Percentiles rank a stretch among this genome's conserved stretches.
Evolutionary conservation across 2,113 vertebrate genomes (phyloP).

Genomic region (Sorex araneus): DNA sequence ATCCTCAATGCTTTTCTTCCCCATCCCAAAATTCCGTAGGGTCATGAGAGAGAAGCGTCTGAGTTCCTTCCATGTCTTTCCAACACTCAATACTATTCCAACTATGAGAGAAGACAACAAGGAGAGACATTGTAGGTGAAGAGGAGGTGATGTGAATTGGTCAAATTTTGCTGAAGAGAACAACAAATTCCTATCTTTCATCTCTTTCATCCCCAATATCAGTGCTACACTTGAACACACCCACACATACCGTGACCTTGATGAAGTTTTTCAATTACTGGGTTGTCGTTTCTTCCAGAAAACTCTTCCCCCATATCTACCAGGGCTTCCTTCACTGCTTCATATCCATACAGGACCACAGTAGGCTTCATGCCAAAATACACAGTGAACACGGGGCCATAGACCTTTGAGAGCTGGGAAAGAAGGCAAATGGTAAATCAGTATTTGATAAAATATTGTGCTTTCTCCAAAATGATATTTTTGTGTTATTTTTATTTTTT

Average conservation of each 20-base stretch:
- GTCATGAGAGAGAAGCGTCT: conserved; percentile 84
- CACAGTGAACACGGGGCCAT: conserved; percentile 85
- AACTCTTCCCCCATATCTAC: conserved; percentile 86
- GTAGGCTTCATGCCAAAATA: conserved; percentile 77
- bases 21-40: conserved; percentile 87
- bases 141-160: not conserved
- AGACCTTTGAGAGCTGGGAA: conserved; percentile 85
- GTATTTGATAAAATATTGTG: not conserved
- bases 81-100: conserved; percentile 79
- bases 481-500: not conserved
- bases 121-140: not conserved
- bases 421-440: not conserved
- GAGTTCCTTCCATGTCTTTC: conserved; percentile 84
- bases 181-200: not conserved
- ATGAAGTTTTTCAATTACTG: conserved; percentile 59
- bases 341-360: conserved; percentile 87
- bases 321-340: conserved; percentile 88
- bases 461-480: not conserved
- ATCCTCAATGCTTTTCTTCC: conserved; percentile 85
- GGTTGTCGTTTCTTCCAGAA: conserved; percentile 84
- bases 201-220: not conserved
- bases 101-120: not conserved
- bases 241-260: conserved; percentile 77
- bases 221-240: not conserved
- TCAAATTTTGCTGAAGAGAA: too few species aligned